phyloP scores from a whole-genome alignment of 2,797 vertebrate genomes.

The Calcarius lapponicus region DNA sequence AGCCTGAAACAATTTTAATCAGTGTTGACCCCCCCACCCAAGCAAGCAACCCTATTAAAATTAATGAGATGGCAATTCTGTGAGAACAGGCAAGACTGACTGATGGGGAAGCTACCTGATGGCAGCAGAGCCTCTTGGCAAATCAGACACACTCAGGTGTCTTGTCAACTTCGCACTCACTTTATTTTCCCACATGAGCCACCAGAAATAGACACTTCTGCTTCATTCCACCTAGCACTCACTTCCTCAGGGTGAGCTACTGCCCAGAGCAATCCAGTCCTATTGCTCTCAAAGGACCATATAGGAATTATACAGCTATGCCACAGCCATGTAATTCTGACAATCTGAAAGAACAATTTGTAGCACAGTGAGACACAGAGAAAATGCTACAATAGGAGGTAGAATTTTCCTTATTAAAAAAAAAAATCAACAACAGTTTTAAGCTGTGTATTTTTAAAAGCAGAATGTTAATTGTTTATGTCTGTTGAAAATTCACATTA shows the following conservation, averaged over 20 bases:
- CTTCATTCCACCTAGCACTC: constrained; percentile 43
- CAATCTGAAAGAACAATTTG: background rate
- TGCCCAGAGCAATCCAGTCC: background rate
- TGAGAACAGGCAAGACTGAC: background rate
- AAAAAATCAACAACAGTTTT: background rate
- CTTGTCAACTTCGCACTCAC: constrained; percentile 36
- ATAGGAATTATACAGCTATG: background rate
- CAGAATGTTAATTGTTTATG: background rate
- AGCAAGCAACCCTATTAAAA: constrained; percentile 29
- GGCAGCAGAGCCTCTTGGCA: constrained; percentile 20
- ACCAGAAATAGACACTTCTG: constrained; percentile 35
- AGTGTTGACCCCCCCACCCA: background rate
- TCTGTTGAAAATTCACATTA: background rate
- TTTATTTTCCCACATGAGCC: constrained; percentile 19
- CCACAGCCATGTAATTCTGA: background rate
- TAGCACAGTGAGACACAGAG: background rate
- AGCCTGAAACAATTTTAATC: constrained; percentile 51
- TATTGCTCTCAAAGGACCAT: background rate
- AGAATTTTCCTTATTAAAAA: background rate
- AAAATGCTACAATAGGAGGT: background rate
- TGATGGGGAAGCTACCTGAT: constrained; percentile 35
- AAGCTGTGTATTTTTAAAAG: background rate
- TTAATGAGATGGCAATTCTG: constrained; percentile 39
- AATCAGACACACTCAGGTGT: constrained; percentile 32
- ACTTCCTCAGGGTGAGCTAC: constrained; percentile 34